Evolutionary conservation across 2,888 invertebrate genomes (phyloP), one percentile per base, ranked within the genome.

Genomic region (Pherbina coryleti): DNA sequence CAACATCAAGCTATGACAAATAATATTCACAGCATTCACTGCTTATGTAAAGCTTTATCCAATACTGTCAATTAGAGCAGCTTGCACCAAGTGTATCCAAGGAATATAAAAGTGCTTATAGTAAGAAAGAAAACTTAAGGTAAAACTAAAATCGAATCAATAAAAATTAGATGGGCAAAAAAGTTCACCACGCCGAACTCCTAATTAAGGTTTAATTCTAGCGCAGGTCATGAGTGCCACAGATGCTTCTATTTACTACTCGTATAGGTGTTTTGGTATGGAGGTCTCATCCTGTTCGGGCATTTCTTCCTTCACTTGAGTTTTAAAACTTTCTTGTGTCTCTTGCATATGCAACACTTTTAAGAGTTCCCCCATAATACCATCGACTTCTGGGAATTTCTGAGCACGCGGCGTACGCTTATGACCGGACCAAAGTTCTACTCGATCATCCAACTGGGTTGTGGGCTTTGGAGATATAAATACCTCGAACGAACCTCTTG

Each of bases 401-500:
- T 85, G 82, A 8, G 87, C 86, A 64, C 89, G 86, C n/a, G 89
- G 89, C 37, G 87, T 88, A 11, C 86, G 87, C 53, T 88, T 88
- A 0, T 87, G 76, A 1, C 89, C 89, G 4, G 89, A 84, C 89
- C 89, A 89, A 77, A 89, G 78, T 4, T 78, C 49, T 44, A 66
- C 79, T 49, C 82, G 84, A 11, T 84, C 82, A 2, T 76, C 77
- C 11, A 70, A 77, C 55, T 82, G 79, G 44, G 78, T 77, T 17
- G 81, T 81, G 5, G 84, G 83, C 3, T 77, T 53, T 53, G 53
- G 55, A 3, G 85, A 80, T 53, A 89, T 80, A 2, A 82, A 80
- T 9, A 89, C 77, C 82, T 89, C 89, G 76, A 89, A 89, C 4
- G 89, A 83, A 1, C 89, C 89, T 4, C 88, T 86, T 9, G 86